These are phyloP conservation scores for Psilopsiagon aurifrons DNA, from an alignment of 2,113 vertebrate genomes.

Conservation along the genomic window DNA sequence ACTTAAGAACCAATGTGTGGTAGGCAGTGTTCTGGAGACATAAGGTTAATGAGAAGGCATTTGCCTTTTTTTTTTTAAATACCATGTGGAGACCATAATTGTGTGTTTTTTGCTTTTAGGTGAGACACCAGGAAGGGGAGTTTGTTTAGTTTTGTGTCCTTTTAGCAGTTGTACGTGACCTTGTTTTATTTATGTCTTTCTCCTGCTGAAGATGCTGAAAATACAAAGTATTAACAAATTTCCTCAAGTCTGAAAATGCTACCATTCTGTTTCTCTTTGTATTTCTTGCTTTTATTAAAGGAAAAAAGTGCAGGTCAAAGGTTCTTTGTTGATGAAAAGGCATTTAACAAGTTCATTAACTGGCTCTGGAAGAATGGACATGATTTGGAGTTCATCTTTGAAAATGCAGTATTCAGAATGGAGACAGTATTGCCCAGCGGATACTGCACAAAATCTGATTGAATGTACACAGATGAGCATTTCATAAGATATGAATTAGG, in stretches of 20 bases:
- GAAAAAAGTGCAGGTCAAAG: not conserved
- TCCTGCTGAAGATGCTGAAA: not conserved
- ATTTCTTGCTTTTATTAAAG: not conserved
- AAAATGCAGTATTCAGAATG: not conserved
- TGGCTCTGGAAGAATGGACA: not conserved
- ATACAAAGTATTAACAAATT: not conserved
- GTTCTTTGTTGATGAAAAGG: not conserved
- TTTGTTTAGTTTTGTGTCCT: not conserved
- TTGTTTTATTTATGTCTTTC: not conserved
- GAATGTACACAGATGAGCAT: not conserved
- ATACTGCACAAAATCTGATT: not conserved
- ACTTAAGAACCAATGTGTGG: not conserved
- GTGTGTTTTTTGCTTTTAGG: not conserved
- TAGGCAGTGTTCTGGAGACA: not conserved
- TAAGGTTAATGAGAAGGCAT: not conserved
- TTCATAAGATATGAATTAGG: not conserved
- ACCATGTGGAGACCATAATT: not conserved
- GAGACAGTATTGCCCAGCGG: not conserved
- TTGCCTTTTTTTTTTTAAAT: not conserved
- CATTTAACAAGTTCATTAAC: not conserved
- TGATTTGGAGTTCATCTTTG: not conserved
- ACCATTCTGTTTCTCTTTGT: not conserved
- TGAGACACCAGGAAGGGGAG: not conserved
- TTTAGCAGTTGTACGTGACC: not conserved
- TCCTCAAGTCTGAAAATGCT: not conserved